Conservation (phyloP, 2,888 invertebrate genomes). For the Netelia virgata region DNA sequence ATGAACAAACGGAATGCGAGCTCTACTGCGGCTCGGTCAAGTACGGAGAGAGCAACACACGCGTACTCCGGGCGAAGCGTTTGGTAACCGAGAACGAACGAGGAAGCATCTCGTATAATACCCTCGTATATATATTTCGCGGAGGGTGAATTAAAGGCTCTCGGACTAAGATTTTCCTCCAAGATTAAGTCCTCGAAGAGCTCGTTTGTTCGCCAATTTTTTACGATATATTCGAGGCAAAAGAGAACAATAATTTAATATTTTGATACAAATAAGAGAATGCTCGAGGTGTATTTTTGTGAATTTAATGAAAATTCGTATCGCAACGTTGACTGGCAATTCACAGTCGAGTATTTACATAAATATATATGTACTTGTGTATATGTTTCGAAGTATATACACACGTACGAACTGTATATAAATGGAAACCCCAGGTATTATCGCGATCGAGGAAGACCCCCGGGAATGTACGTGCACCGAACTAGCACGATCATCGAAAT, state of each 20-base stretch:
- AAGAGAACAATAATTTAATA: background rate
- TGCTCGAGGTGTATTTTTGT: too few species aligned
- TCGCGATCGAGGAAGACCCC: constrained; percentile 35
- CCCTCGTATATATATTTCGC: background rate
- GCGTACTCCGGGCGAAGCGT: constrained; percentile 19
- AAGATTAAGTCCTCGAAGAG: background rate
- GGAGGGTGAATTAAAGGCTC: background rate
- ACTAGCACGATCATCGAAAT: constrained; percentile 53
- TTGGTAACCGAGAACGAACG: constrained; percentile 21
- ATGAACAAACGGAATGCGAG: constrained; percentile 63
- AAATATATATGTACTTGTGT: background rate
- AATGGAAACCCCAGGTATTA: background rate
- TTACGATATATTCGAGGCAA: background rate
- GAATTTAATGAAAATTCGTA: too few species aligned
- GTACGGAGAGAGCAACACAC: constrained; percentile 24
- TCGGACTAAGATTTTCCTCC: background rate
- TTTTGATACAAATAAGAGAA: too few species aligned
- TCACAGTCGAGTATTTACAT: background rate
- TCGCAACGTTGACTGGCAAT: background rate
- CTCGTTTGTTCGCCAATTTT: background rate
- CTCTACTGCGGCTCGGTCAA: constrained; percentile 35
- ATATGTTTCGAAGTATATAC: background rate
- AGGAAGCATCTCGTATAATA: background rate
- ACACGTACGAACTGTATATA: background rate
- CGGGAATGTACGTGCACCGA: constrained; percentile 44